phyloP scores from a whole-genome alignment of 2,113 vertebrate genomes.

The Clarias macrocephalus region DNA sequence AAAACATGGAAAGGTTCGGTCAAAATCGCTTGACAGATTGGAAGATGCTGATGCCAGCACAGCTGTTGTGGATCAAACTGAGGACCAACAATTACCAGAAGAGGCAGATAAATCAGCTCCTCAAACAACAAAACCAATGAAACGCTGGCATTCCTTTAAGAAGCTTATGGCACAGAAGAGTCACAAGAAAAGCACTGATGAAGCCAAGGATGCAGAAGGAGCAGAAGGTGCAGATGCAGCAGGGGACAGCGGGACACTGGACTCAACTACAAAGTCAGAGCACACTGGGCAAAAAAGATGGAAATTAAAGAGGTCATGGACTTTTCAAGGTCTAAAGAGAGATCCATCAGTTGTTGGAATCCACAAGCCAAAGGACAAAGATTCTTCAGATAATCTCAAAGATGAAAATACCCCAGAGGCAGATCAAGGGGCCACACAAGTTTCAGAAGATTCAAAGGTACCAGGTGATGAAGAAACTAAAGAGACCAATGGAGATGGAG shows the following conservation, averaged over 20 bases:
- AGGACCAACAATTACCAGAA: constrained; percentile 62
- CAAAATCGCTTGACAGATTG: constrained; percentile 75
- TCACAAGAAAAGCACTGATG: constrained; percentile 70
- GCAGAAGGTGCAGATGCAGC: constrained; percentile 62
- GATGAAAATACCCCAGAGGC: constrained; percentile 43
- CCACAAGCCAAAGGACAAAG: constrained; percentile 71
- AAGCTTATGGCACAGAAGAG: constrained; percentile 77
- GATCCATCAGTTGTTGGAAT: constrained; percentile 74
- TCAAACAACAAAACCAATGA: constrained; percentile 71
- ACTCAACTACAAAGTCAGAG: constrained; percentile 70
- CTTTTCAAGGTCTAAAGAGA: constrained; percentile 79
- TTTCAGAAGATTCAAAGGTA: constrained; percentile 59
- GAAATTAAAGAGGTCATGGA: constrained; percentile 80
- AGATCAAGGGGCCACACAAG: constrained; percentile 50
- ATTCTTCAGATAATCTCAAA: constrained; percentile 58
- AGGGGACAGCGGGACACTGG: constrained; percentile 70
- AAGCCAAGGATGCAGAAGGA: constrained; percentile 60
- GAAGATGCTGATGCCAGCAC: constrained; percentile 68
- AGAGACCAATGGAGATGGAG: constrained; percentile 54
- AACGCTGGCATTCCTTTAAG: constrained; percentile 80
- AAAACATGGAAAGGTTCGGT: constrained; percentile 66
- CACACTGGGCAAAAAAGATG: constrained; percentile 71
- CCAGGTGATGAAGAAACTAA: constrained; percentile 58
- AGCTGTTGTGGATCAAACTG: constrained; percentile 60
- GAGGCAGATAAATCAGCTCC: constrained; percentile 66